These are phyloP conservation scores for Chloropsis cyanopogon DNA, from an alignment of 2,113 vertebrate species.

Conservation along the genomic window DNA sequence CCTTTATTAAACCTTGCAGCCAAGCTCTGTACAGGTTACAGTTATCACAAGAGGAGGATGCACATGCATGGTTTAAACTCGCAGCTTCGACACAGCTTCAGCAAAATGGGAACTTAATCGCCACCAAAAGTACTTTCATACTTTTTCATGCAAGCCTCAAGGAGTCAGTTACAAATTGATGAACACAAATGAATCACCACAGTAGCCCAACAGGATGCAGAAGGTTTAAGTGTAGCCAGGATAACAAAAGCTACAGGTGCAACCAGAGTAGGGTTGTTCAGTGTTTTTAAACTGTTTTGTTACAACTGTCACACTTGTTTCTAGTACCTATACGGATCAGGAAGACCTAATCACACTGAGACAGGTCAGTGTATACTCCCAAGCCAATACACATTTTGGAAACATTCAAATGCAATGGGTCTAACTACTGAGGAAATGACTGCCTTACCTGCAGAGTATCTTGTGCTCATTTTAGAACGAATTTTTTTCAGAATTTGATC, in stretches of 20 bases:
- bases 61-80: neutral
- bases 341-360: neutral
- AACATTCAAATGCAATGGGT: neutral
- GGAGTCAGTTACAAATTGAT: neutral
- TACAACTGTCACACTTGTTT: neutral
- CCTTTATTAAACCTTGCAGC: neutral
- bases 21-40: rapidly evolving
- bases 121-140: neutral
- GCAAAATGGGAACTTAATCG: neutral
- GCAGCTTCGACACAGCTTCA: neutral
- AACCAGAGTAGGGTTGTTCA: neutral
- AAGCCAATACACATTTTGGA: neutral
- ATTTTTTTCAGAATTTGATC: neutral
- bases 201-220: neutral
- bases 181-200: neutral
- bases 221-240: neutral
- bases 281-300: neutral
- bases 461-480: neutral
- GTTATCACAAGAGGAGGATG: neutral
- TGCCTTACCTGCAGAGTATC: neutral
- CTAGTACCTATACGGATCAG: neutral
- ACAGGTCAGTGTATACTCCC: neutral
- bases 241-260: neutral
- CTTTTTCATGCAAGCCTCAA: neutral
- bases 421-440: neutral